Conservation (phyloP, 2,113 vertebrate genomes). For the Piprites chloris region DNA sequence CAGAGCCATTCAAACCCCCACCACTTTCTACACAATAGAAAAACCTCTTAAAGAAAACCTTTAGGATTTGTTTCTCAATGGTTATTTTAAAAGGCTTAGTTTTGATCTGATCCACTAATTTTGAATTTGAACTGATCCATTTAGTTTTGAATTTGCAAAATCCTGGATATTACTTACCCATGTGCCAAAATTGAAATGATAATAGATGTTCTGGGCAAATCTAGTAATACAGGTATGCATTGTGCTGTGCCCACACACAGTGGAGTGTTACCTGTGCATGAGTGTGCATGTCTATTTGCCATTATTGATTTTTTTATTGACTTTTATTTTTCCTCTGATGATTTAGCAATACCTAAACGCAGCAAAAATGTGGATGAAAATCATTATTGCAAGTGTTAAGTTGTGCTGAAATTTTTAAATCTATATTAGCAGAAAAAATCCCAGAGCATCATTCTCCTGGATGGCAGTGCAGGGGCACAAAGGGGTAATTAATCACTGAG, state of each 20-base stretch:
- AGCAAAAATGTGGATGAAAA: background rate
- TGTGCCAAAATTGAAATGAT: background rate
- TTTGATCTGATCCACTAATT: background rate
- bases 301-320: background rate
- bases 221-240: background rate
- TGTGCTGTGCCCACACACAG: background rate
- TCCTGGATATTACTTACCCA: background rate
- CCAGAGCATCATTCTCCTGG: background rate
- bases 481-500: background rate
- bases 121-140: background rate
- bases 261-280: rapidly evolving
- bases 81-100: background rate
- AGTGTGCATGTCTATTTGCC: background rate
- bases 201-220: background rate
- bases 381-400: background rate
- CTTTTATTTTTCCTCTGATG: background rate
- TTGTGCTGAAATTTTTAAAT: background rate
- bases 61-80: background rate
- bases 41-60: background rate
- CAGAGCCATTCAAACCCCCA: background rate
- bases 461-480: background rate
- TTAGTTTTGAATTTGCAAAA: background rate
- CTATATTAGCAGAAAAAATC: background rate
- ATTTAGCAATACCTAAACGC: background rate
- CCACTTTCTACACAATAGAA: background rate